Evolutionary conservation across 2,888 invertebrate genomes (phyloP), one percentile per base, ranked within the genome.

Genomic region (Drosophila vallismaia): DNA sequence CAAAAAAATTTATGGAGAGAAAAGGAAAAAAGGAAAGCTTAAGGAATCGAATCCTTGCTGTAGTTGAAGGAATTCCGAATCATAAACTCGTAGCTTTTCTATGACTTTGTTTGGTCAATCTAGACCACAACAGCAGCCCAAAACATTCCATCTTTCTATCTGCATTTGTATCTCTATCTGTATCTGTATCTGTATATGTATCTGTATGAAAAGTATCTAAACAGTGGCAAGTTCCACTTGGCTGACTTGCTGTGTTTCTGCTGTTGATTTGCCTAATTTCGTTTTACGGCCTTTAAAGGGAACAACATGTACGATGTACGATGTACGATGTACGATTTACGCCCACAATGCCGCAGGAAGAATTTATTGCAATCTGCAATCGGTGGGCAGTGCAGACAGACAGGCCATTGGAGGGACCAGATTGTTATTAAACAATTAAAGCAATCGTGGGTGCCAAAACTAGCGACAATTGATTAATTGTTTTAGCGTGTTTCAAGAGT

Each of bases 341-440:
- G 88, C 88, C 82, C 73, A 88, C 88, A 77, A 49, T 45, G 45
- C 51, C 52, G 55, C 67, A 69, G 59, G 26, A 31, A 71, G 79
- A 81, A 84, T 88, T 86, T 88, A 86, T 85, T 86, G 85, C 81
- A 80, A 60, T 73, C 75, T 86, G 85, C 81, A 80, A 60, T 73
- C 75, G 67, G 83, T 88, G 88, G 88, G 88, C 86, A 88, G 88
- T 86, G 85, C 77, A 83, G 75, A 86, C 88, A 75, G 67, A 54
- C 49, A 50, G 49, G 49, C 44, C 71, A 45, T 62, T 79, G 59
- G 19, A 19, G 19, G 2, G 19, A 19, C 19, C 49, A 44, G 40
- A 52, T 46, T 75, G 49, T 50, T 55, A 50, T 50, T 55, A 51
- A 72, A 64, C 67, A 70, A 69, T 52, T 50, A 45, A 49, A 40